These are phyloP conservation scores for Aphelocoma californica DNA, from an alignment of 2,797 vertebrate genomes.

Conservation along the genomic window DNA sequence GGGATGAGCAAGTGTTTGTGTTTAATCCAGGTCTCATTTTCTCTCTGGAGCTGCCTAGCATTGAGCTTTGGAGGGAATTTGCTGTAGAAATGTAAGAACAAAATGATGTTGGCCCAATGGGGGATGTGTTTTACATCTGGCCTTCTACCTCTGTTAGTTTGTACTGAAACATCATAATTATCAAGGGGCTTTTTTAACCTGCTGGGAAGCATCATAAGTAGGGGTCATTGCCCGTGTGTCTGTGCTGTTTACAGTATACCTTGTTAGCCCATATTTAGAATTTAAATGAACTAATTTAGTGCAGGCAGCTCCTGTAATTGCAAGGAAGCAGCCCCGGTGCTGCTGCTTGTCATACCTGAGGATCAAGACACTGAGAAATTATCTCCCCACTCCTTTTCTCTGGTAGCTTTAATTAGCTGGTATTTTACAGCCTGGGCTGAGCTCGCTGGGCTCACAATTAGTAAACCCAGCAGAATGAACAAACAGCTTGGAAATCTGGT, in stretches of 20 bases:
- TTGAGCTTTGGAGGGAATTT: not conserved
- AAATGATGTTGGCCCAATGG: not conserved
- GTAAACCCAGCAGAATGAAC: not conserved
- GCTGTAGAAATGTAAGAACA: not conserved
- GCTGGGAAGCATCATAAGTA: not conserved
- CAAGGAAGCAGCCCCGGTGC: not conserved
- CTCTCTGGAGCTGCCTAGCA: accelerated
- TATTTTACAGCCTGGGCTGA: not conserved
- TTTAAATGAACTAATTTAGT: constrained; percentile 15
- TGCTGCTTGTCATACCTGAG: not conserved
- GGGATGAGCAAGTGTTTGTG: not conserved
- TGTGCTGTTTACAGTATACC: not conserved
- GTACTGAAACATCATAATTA: not conserved
- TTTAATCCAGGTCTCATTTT: not conserved
- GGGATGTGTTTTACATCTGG: not conserved
- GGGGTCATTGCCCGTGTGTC: not conserved
- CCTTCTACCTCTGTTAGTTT: not conserved
- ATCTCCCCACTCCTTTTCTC: not conserved
- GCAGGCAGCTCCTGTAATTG: not conserved
- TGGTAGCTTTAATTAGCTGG: constrained; percentile 1
- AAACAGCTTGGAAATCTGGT: not conserved
- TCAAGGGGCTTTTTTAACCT: not conserved
- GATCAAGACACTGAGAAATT: not conserved
- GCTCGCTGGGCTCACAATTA: not conserved
- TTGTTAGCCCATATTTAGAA: not conserved